Base-by-base conservation (phyloP, 53 echinoderm and acorn worm genomes). In the Paracentrotus lividus region DNA sequence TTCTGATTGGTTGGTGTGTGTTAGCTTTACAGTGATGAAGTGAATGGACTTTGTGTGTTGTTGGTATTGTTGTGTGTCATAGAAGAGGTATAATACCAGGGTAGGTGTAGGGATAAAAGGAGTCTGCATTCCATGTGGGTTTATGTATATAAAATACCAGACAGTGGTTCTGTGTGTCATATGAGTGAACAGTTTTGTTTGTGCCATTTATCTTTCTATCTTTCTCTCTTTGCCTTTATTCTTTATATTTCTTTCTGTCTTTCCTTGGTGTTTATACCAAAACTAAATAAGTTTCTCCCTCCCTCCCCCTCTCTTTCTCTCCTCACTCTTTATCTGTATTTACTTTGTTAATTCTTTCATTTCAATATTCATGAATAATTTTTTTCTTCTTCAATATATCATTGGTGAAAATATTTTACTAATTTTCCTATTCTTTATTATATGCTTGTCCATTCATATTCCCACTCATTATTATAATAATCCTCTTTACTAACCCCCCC, bases 21-120 rank as follows among this genome's bases (percentile, higher is more conserved):
- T 42, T 34, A 42, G 43, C 77, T 77, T 24, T 24, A n/a, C n/a
- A 42, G 77, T 77, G 77, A 4, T 49, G 49, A 5, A n/a, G n/a
- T 77, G 77, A 77, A 77, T 77, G 77, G 77, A 77, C 77, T 43
- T 77, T 77, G 77, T 77, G 67, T 72, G 33, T 72, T 24, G 42
- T 5, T 77, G 77, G 40, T 24, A 42, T 42, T 42, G 42, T 77
- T 77, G 43, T 77, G 77, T 77, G 77, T 77, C 40, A 77, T 42
- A 42, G 43, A 43, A 77, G 43, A 34, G 43, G 72, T 42, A 24
- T 72, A 72, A 38, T 36, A 72, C 18, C 14, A 72, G 38, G 72
- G 38, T 36, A 38, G 72, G 65, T 65, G 26, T 15, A 72, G 2
- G 8, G 43, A 77, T 21, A 34, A 77, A 67, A 33, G 67, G 10